phyloP scores from a whole-genome alignment of 64 coral and sea anemone species.

The Trachythela sp. region DNA sequence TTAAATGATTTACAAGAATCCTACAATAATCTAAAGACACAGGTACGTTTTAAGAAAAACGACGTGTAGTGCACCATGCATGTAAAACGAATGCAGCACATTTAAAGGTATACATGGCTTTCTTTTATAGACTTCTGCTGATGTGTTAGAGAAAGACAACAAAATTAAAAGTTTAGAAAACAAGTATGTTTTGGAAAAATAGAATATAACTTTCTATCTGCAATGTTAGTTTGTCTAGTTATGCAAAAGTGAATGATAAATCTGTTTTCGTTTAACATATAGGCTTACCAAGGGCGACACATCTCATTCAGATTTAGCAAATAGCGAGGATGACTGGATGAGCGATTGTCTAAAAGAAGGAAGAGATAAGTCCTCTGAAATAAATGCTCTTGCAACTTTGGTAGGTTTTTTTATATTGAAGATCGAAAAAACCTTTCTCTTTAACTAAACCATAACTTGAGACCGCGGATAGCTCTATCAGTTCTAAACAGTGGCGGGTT shows the following conservation, averaged over 20 bases:
- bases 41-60: background rate
- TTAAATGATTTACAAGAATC: background rate
- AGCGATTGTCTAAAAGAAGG: background rate
- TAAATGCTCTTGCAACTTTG: constrained; percentile 1
- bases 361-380: constrained; percentile 11
- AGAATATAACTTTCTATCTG: too few species aligned
- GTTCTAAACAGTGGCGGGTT: too few species aligned
- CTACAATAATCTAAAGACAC: background rate
- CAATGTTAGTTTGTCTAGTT: too few species aligned
- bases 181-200: background rate
- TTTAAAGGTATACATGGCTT: too few species aligned
- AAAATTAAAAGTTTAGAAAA: constrained; percentile 7
- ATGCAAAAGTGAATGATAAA: background rate
- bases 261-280: background rate
- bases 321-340: background rate
- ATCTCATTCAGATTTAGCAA: background rate
- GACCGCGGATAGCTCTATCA: too few species aligned
- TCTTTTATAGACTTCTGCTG: background rate
- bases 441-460: too few species aligned
- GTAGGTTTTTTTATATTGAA: background rate
- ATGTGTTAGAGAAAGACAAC: background rate
- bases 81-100: too few species aligned
- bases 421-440: too few species aligned
- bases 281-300: background rate
- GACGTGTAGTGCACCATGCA: too few species aligned